Percentiles rank a stretch among this genome's conserved stretches.
Conservation (phyloP, 2,888 invertebrate species). For the Pheosia tremula region DNA sequence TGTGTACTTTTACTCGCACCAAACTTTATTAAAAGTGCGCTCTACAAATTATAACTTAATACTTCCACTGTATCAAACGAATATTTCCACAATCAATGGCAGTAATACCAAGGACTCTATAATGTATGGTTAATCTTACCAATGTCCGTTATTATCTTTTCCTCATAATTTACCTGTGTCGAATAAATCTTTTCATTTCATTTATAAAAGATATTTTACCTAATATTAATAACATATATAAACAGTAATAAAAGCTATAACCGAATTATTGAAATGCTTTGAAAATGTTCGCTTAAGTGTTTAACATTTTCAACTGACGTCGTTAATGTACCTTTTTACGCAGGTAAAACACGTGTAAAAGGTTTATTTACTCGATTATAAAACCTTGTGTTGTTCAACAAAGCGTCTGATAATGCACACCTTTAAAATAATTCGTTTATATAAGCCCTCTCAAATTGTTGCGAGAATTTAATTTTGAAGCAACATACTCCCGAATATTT, state of each 20-base stretch:
- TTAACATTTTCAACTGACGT: conserved; percentile 24
- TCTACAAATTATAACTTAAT: no score
- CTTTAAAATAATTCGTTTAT: conserved; percentile 30
- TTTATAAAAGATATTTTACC: no score
- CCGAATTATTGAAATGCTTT: conserved; percentile 21
- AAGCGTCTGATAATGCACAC: conserved; percentile 37
- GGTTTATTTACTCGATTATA: conserved; percentile 49
- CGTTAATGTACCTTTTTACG: conserved; percentile 44
- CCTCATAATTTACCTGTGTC: no score
- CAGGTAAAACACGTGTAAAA: conserved; percentile 43
- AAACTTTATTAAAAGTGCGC: no score
- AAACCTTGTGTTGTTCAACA: conserved; percentile 48
- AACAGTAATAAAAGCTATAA: conserved; percentile 8
- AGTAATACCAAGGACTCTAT: no score
- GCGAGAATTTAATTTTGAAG: conserved; percentile 21
- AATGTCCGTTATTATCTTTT: no score
- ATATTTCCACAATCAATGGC: no score
- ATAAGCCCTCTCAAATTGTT: conserved; percentile 22
- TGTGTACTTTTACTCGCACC: no score
- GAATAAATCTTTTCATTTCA: no score
- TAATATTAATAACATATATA: not conserved
- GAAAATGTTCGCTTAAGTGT: conserved; percentile 27
- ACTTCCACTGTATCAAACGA: no score
- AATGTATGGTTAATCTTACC: no score
- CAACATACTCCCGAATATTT: conserved; percentile 21